These are phyloP conservation scores for Todiramphus saurophagus DNA, from an alignment of 2,113 vertebrate genomes.

Conservation along the genomic window DNA sequence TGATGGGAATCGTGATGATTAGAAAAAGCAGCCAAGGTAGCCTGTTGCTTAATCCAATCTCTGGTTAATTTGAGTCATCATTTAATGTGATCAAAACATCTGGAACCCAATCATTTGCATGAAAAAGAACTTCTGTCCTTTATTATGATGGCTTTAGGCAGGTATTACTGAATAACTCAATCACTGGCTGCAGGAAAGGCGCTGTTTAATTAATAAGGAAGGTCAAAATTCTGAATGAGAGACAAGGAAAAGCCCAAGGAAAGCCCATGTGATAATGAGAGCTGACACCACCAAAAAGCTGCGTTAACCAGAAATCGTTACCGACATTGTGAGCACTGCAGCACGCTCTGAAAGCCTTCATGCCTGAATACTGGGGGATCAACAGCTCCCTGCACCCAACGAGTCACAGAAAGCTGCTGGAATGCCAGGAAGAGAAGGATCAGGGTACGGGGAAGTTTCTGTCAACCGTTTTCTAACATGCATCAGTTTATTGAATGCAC, in stretches of 20 bases:
- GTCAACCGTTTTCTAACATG: background rate
- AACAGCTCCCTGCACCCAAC: background rate
- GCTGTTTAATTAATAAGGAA: constrained; percentile 66
- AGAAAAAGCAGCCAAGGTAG: constrained; percentile 59
- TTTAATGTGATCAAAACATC: constrained; percentile 67
- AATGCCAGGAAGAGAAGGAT: background rate
- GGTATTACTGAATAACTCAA: constrained; percentile 68
- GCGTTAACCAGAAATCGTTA: background rate
- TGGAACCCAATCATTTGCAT: constrained; percentile 63
- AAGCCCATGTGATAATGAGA: constrained; percentile 57
- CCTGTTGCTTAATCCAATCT: constrained; percentile 60
- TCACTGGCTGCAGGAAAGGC: constrained; percentile 47
- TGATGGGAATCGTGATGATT: constrained; percentile 31
- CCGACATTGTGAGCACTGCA: constrained; percentile 9
- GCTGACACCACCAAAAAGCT: constrained; percentile 57
- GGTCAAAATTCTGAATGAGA: constrained; percentile 65
- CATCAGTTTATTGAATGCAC: background rate
- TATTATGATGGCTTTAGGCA: constrained; percentile 63
- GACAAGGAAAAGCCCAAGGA: constrained; percentile 70
- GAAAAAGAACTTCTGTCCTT: constrained; percentile 59
- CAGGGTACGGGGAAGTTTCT: background rate
- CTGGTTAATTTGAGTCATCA: constrained; percentile 54
- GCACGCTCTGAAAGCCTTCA: background rate
- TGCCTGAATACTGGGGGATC: background rate
- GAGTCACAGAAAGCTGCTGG: background rate